Evolutionary conservation across 2,888 invertebrate species (phyloP).

Genomic region (Mechanitis messenoides): DNA sequence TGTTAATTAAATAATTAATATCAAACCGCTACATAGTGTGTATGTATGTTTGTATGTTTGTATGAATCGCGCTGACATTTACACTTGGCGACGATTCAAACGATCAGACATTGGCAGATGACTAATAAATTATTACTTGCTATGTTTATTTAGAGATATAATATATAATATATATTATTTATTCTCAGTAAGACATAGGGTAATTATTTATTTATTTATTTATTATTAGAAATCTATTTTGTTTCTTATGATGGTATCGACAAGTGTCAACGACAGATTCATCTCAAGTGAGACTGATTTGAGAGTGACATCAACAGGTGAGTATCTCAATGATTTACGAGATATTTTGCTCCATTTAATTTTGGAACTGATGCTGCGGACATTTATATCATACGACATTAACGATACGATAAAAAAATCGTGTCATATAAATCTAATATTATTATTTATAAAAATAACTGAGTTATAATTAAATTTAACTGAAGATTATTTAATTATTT

Average conservation of each 20-base stretch:
- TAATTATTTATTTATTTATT: conserved; percentile 8
- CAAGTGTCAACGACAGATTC: conserved; percentile 4
- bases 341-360: conserved; percentile 19
- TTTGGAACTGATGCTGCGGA: conserved; percentile 13
- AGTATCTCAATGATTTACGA: conserved; percentile 15
- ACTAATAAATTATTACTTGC: conserved; percentile 25
- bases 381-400: conserved; percentile 5
- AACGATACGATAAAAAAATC: neutral
- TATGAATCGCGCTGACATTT: conserved; percentile 35
- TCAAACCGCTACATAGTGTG: neutral
- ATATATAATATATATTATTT: neutral
- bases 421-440: neutral
- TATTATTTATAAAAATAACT: neutral
- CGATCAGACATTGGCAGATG: conserved; percentile 44
- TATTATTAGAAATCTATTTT: neutral
- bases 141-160: conserved; percentile 4
- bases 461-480: conserved; percentile 1
- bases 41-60: neutral
- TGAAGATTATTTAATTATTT: conserved; percentile 4
- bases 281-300: conserved; percentile 3
- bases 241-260: neutral
- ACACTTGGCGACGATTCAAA: conserved; percentile 40
- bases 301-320: conserved; percentile 14
- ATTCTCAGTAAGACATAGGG: too few relatives aligned
- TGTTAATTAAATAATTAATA: too few relatives aligned